Evolutionary conservation across 92 coral and sea anemone genomes (phyloP).

Genomic region (Zoanthus sociatus): DNA sequence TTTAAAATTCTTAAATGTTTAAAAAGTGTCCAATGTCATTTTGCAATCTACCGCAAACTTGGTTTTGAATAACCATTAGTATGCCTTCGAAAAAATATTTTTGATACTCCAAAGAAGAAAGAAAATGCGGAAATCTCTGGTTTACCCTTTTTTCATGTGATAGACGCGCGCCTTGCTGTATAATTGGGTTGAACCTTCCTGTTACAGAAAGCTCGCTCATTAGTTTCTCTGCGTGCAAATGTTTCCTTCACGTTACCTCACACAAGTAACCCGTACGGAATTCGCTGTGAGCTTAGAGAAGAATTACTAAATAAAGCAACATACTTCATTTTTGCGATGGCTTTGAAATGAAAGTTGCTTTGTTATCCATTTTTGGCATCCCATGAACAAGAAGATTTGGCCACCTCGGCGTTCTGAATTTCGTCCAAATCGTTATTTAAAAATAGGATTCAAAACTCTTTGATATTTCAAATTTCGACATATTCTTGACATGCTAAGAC

Average conservation of each 20-base stretch:
- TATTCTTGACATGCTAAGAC: not conserved
- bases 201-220: constrained; percentile 4
- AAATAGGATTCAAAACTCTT: constrained; percentile 3
- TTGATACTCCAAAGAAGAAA: not conserved
- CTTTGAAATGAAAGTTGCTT: not conserved
- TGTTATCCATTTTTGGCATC: not conserved
- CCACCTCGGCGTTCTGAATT: not conserved
- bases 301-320: not conserved
- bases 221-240: constrained; percentile 24
- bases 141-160: not conserved
- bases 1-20: not conserved
- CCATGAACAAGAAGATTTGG: constrained; percentile 18
- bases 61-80: not conserved
- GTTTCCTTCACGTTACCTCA: not conserved
- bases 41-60: not conserved
- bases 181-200: not conserved
- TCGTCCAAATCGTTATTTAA: not conserved
- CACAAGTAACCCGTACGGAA: not conserved
- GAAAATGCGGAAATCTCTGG: not conserved
- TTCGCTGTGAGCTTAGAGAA: not conserved
- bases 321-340: not conserved
- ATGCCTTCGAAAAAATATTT: not conserved
- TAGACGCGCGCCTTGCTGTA: constrained; percentile 16
- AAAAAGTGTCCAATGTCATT: not conserved
- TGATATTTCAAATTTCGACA: not conserved